Base-by-base conservation (phyloP, 1,140 invertebrate species). In the Drosophila seguyi region DNA sequence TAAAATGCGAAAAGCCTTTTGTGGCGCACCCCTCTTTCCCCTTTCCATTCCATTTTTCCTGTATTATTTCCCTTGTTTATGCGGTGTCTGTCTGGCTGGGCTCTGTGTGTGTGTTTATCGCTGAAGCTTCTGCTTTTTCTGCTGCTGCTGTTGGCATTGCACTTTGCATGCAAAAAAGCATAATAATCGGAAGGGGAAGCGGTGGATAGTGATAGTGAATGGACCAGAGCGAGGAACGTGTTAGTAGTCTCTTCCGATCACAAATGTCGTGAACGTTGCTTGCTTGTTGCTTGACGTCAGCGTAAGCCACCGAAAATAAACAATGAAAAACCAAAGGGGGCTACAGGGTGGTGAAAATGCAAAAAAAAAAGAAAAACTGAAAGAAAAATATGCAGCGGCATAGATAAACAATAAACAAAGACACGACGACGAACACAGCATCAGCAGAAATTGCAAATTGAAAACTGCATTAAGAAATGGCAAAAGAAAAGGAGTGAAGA, bases 1-100 rank as follows among this genome's bases (percentile, higher is more conserved):
- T 90, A 90, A 90, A 88, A 88, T 88, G 85, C 84, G 80, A 90
- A 87, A 87, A 90, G 84, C 84, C 85, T 84, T 87, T 88, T 84
- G 80, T 72, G 84, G 76, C 71, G 14, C 25, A 20, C 16, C 48
- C 72, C 48, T n/a, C n/a, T n/a, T 11, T 59, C 44, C 14, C n/a
- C n/a, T n/a, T 22, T n/a, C 14, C 20, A 6, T 6, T 2, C 27
- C 13, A 50, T 48, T 44, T 22, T 42, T 45, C 13, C 38, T 8
- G 20, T 34, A 48, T 47, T 58, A 29, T 61, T 61, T 60, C 38
- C 45, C 76, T 78, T 79, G 76, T 72, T 77, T 78, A 78, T 77
- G 65, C 63, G 75, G 55, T 60, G 66, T 60, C 60, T 74, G 59
- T 73, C 76, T 53, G 60, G 55, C 53, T 55, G 29, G 8, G n/a